Conservation (phyloP, 2,797 vertebrate species). For the Scarus forsteni region DNA sequence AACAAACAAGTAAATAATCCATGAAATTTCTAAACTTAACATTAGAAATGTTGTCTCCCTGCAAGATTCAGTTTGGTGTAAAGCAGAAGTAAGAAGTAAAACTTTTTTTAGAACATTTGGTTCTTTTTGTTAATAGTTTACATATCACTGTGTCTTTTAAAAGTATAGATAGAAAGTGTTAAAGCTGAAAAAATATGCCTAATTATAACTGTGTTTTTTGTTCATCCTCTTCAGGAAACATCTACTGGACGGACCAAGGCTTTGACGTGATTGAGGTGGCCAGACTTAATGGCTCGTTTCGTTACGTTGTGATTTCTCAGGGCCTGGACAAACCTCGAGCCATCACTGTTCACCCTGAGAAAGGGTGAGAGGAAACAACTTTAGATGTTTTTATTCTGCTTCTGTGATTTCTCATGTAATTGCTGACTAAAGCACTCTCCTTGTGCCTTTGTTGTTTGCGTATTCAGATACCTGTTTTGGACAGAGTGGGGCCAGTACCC, state of each 20-base stretch:
- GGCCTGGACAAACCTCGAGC: conserved; percentile 97
- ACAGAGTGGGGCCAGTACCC: conserved; percentile 99
- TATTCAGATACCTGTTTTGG: conserved; percentile 95
- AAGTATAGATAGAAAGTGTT: too few species aligned
- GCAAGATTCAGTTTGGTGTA: too few species aligned
- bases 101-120: too few species aligned
- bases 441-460: conserved; percentile 29
- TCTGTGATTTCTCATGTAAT: conserved; percentile 27
- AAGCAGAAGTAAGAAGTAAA: background rate
- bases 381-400: background rate
- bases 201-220: background rate
- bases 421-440: conserved; percentile 15
- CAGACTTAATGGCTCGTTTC: conserved; percentile 96
- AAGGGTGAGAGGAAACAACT: conserved; percentile 86
- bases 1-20: too few species aligned
- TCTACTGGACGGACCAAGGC: conserved; percentile 99
- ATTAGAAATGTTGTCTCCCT: too few species aligned
- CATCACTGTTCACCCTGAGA: conserved; percentile 95
- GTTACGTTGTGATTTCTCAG: conserved; percentile 96
- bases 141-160: too few species aligned
- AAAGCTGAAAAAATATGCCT: background rate
- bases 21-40: too few species aligned
- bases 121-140: too few species aligned
- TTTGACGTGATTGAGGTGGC: conserved; percentile 98
- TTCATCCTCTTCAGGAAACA: conserved; percentile 87